Percentiles rank a stretch among this genome's conserved stretches.
Conservation (phyloP, 2,113 vertebrate species). For the Ramphastos sulfuratus region DNA sequence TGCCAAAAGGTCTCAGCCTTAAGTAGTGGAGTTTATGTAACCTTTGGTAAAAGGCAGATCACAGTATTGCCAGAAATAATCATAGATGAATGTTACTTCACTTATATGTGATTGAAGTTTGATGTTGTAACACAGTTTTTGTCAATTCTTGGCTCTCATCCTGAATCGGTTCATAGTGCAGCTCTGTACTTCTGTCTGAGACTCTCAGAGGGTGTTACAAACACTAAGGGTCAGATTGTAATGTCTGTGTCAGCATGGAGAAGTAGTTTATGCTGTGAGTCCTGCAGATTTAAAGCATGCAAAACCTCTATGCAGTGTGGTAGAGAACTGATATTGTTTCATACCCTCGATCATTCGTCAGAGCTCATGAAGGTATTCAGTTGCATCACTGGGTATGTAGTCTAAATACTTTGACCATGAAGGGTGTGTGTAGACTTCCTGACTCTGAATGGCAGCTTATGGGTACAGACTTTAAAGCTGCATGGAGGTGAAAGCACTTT, state of each 20-base stretch:
- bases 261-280: neutral
- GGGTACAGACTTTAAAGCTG: slow-evolving; percentile 14
- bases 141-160: neutral
- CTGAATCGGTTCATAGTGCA: neutral
- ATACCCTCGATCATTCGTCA: slow-evolving; percentile 27
- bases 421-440: slow-evolving; percentile 43
- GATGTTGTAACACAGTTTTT: neutral
- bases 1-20: slow-evolving; percentile 34
- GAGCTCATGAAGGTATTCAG: slow-evolving; percentile 39
- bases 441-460: slow-evolving; percentile 10
- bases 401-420: slow-evolving; percentile 62
- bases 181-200: neutral
- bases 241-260: neutral
- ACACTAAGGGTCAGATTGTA: neutral
- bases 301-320: neutral
- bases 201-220: neutral
- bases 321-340: slow-evolving; percentile 32
- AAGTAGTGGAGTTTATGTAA: slow-evolving; percentile 38
- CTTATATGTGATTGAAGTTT: neutral
- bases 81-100: neutral
- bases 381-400: slow-evolving; percentile 54
- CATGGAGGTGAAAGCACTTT: neutral
- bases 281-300: slow-evolving; percentile 28
- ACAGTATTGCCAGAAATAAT: neutral
- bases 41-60: neutral